Evolutionary conservation across 2,888 invertebrate genomes (phyloP).

Genomic region (Heteropelma amictum): DNA sequence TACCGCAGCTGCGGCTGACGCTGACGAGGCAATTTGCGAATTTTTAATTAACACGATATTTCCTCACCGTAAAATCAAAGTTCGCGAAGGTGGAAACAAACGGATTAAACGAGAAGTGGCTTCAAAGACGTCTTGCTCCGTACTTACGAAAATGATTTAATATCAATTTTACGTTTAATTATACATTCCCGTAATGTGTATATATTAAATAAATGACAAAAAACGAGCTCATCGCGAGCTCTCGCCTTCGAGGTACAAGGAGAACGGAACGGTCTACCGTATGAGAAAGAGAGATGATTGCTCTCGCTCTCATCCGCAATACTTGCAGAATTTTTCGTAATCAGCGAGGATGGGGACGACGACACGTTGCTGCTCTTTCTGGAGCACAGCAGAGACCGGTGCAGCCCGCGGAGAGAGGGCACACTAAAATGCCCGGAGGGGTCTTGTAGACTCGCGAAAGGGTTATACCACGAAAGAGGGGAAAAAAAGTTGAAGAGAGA

Average conservation of each 20-base stretch:
- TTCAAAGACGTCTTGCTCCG: not conserved
- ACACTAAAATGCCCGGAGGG: constrained; percentile 25
- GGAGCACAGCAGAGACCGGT: constrained; percentile 13
- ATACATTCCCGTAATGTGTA: not conserved
- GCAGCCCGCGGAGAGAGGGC: not conserved
- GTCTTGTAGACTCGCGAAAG: constrained; percentile 32
- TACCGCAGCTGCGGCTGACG: no score
- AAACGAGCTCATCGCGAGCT: not conserved
- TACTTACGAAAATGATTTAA: not conserved
- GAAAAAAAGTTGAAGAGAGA: no score
- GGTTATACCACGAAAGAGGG: constrained; percentile 35
- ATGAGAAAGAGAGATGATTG: not conserved
- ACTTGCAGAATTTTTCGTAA: constrained; percentile 47
- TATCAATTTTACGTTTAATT: not conserved
- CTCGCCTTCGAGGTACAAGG: not conserved
- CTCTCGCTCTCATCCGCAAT: constrained; percentile 42
- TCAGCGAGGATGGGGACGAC: not conserved
- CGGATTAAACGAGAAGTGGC: not conserved
- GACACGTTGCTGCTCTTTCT: constrained; percentile 40
- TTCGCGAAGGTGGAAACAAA: no score
- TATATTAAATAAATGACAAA: not conserved
- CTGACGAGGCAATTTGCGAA: no score
- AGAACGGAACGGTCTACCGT: not conserved
- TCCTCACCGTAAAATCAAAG: no score
- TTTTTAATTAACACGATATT: no score